Evolutionary conservation across 2,888 invertebrate species (phyloP).

Genomic region (Crocallis elinguaria): DNA sequence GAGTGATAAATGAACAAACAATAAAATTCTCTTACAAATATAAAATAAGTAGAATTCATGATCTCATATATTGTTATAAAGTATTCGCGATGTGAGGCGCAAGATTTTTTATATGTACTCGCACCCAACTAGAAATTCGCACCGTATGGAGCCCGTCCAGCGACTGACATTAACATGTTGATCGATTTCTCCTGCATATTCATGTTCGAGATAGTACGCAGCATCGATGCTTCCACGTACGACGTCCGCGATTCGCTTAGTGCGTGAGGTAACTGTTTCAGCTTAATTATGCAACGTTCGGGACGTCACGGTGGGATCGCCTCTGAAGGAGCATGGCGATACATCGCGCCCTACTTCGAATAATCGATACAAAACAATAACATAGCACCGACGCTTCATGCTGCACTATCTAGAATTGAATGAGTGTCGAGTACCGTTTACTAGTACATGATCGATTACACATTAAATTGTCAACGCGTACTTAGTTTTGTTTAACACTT

Average conservation of each 20-base stretch:
- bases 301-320: conserved; percentile 24
- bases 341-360: conserved; percentile 44
- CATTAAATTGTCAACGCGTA: conserved; percentile 51
- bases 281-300: conserved; percentile 45
- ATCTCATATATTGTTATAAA: no score
- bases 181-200: conserved; percentile 60
- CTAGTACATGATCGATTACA: conserved; percentile 49
- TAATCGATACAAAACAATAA: conserved; percentile 48
- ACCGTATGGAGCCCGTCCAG: conserved; percentile 42
- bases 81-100: no score
- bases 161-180: conserved; percentile 57
- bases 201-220: conserved; percentile 43
- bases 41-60: no score
- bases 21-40: no score
- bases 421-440: conserved; percentile 50
- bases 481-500: conserved; percentile 18
- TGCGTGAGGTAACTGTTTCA: conserved; percentile 41
- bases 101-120: no score
- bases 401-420: conserved; percentile 55
- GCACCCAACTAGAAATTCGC: conserved; percentile 42
- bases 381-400: conserved; percentile 45
- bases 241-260: conserved; percentile 41
- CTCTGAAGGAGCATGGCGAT: no score
- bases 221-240: conserved; percentile 36
- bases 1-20: no score